Evolutionary conservation across 2,888 invertebrate species (phyloP).

Genomic region (Formica aserva): DNA sequence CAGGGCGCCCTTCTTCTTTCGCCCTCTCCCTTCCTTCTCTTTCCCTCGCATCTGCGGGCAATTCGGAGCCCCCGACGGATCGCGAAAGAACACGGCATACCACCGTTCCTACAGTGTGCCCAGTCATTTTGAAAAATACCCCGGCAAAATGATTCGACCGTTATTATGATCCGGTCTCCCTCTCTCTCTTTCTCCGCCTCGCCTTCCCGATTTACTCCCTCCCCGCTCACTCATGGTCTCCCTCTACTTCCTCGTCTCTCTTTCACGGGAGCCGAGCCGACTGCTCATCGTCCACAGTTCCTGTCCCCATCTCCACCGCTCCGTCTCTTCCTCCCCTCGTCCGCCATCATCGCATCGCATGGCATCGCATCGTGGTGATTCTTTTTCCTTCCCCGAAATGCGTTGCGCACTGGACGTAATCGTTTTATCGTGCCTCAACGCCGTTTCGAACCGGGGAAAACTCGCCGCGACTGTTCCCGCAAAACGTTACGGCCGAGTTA

Average conservation of each 20-base stretch:
- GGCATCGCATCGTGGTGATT: slow-evolving; percentile 19
- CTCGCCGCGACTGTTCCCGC: slow-evolving; percentile 32
- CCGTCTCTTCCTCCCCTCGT: slow-evolving; percentile 2
- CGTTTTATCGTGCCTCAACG: slow-evolving; percentile 52
- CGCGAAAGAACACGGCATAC: slow-evolving; percentile 78
- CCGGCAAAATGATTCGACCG: slow-evolving; percentile 80
- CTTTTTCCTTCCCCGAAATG: slow-evolving; percentile 51
- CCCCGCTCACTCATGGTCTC: not conserved
- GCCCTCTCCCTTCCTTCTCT: slow-evolving; percentile 64
- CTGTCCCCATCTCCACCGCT: slow-evolving; percentile 28
- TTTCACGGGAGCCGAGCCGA: slow-evolving; percentile 53
- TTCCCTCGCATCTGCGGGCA: slow-evolving; percentile 77
- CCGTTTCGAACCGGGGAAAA: slow-evolving; percentile 44
- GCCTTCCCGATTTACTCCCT: not conserved
- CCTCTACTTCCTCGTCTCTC: slow-evolving; percentile 43
- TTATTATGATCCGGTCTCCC: slow-evolving; percentile 76
- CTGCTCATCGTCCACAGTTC: slow-evolving; percentile 45
- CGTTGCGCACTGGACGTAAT: slow-evolving; percentile 42
- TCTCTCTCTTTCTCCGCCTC: slow-evolving; percentile 47
- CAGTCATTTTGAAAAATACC: slow-evolving; percentile 82
- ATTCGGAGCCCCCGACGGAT: slow-evolving; percentile 76
- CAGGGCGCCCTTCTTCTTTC: slow-evolving; percentile 57
- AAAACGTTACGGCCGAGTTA: slow-evolving; percentile 50
- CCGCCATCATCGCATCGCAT: slow-evolving; percentile 20
- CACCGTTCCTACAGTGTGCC: slow-evolving; percentile 74